Conservation (phyloP, 2,888 invertebrate species). For the Bedellia somnulentella region DNA sequence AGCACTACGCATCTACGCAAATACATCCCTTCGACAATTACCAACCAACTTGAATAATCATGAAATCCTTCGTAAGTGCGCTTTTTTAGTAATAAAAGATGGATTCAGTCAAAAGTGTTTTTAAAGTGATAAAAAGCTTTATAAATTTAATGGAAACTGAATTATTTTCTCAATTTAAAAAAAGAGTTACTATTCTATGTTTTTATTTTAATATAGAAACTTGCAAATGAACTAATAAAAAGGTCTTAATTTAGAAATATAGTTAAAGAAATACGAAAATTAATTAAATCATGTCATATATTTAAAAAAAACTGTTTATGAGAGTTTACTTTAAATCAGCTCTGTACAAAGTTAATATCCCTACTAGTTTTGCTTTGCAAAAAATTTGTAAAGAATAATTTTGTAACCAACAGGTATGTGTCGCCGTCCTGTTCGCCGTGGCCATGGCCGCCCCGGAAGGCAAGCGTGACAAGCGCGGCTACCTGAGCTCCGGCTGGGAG, state of each 20-base stretch:
- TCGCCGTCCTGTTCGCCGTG: slow-evolving; percentile 17
- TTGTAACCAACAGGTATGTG: slow-evolving; percentile 15
- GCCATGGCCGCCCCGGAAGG: slow-evolving; percentile 15
- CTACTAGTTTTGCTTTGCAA: background rate
- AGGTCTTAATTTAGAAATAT: background rate
- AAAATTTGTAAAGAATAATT: background rate
- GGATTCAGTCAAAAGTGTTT: background rate
- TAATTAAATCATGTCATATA: background rate
- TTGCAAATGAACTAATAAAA: background rate
- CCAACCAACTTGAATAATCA: slow-evolving; percentile 9
- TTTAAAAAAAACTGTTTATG: background rate
- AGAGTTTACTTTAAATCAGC: background rate
- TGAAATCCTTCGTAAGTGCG: slow-evolving; percentile 22
- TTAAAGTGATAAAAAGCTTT: too few species aligned
- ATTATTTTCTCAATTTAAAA: too few species aligned
- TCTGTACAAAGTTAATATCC: background rate
- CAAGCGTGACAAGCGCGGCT: slow-evolving; percentile 23
- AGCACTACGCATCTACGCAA: background rate
- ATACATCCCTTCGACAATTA: too few species aligned
- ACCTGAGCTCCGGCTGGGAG: slow-evolving; percentile 4
- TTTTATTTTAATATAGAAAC: background rate
- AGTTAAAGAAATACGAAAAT: background rate
- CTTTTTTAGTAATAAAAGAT: background rate
- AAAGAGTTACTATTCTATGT: background rate
- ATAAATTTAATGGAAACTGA: too few species aligned